Conservation (phyloP, 2,113 vertebrate species). For the Panurus biarmicus region DNA sequence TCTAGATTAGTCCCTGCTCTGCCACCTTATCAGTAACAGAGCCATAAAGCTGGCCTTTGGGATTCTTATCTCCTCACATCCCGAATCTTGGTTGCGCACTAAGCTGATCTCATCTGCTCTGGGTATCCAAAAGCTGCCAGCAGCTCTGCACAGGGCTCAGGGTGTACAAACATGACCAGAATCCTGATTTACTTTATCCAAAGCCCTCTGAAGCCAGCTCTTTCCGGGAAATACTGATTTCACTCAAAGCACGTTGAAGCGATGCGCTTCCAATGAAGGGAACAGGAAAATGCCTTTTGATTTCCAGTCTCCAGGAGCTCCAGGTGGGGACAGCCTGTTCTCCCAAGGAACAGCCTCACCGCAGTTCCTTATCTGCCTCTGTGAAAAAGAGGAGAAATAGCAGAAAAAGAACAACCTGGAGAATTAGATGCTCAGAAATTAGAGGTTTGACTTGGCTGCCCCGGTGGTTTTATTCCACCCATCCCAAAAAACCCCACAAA, state of each 20-base stretch:
- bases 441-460: not conserved
- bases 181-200: not conserved
- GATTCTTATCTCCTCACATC: not conserved
- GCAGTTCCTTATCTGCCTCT: not conserved
- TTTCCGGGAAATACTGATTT: not conserved
- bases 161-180: not conserved
- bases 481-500: not conserved
- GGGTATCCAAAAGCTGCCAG: not conserved
- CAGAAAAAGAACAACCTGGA: not conserved
- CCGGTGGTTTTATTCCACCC: not conserved
- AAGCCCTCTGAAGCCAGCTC: not conserved
- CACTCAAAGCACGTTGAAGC: not conserved
- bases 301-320: not conserved
- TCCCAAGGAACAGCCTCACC: not conserved
- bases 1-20: not conserved
- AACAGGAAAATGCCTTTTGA: not conserved
- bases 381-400: not conserved
- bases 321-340: not conserved
- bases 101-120: not conserved
- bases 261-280: not conserved
- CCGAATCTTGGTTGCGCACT: not conserved
- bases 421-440: not conserved
- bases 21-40: conserved; percentile 24
- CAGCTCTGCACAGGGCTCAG: not conserved
- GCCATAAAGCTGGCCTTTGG: conserved; percentile 23